Percentiles rank a stretch among this genome's conserved stretches.
Conservation (phyloP, 2,113 vertebrate genomes). For the Oreocharis arfaki region DNA sequence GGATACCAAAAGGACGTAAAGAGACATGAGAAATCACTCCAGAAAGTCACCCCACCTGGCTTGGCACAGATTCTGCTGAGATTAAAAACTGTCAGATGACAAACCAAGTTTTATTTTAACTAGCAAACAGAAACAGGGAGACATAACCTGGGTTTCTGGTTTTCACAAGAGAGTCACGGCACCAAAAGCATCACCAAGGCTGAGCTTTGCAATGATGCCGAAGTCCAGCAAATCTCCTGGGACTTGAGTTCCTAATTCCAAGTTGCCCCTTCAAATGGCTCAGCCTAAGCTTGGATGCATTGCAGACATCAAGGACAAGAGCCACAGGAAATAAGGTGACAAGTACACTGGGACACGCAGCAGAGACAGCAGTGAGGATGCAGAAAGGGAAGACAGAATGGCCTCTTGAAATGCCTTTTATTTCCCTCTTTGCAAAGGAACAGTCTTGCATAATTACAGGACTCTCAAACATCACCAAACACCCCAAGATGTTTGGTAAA, state of each 20-base stretch:
- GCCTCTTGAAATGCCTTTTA: neutral
- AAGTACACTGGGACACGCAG: rapidly evolving
- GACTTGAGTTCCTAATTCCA: neutral
- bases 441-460: neutral
- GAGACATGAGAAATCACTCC: neutral
- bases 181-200: neutral
- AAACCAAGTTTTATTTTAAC: neutral
- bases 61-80: neutral
- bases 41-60: neutral
- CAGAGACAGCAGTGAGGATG: neutral
- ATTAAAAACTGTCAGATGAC: neutral
- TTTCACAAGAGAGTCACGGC: neutral
- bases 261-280: neutral
- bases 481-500: neutral
- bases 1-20: neutral
- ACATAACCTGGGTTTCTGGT: neutral
- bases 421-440: neutral
- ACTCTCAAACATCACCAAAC: neutral
- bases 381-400: neutral
- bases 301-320: neutral
- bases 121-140: neutral
- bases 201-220: neutral
- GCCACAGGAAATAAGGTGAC: neutral
- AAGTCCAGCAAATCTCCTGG: neutral
- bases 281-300: neutral